Base-by-base conservation (phyloP, 53 echinoderm and acorn worm species). In the Luidia sarsii region DNA sequence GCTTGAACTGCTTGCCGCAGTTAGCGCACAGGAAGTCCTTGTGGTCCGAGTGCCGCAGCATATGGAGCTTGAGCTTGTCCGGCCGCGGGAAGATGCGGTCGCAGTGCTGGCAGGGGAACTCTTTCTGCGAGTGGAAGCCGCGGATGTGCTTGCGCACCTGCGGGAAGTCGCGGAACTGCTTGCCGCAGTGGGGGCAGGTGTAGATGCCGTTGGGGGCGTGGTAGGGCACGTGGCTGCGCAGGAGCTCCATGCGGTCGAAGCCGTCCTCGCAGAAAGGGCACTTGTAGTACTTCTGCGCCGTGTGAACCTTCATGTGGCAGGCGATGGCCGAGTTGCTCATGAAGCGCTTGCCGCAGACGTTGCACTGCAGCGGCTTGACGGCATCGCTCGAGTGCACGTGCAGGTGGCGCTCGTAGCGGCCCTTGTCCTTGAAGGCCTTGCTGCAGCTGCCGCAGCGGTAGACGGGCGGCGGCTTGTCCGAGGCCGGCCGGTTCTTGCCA, bases 1-100 rank as follows among this genome's bases (percentile, higher is more conserved):
- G 84, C 73, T 95, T 95, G 71, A 95, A 95, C 88, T 95, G 95
- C 65, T 95, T 95, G 13, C 95, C 95, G 52, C 95, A 95, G 64
- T 95, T 95, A 38, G 92, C 95, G 59, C 95, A 95, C 56, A 95
- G 85, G 85, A 95, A 95, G 34, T 95, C 92, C 64, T 95, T 95
- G 57, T 79, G 81, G 82, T 95, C 92, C 1, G 95, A 91, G 52
- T 95, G 95, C 4, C 95, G 63, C 18, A 95, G 81, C 92, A 92
- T 92, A 86, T 95, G 95, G 24, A 95, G 57, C 67, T 92, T 92
- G 25, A 95, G 75, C 82, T 95, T 95, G 62, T 95, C 95, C 7
- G 95, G 95, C 24, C 95, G 90, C 14, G 95, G 92, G 82, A 95
- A 95, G 19, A 90, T 66, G 79, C 90, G 87, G 5, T 88, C 84